Conservation (phyloP, 1,140 invertebrate species). For the Drosophila leontia region DNA sequence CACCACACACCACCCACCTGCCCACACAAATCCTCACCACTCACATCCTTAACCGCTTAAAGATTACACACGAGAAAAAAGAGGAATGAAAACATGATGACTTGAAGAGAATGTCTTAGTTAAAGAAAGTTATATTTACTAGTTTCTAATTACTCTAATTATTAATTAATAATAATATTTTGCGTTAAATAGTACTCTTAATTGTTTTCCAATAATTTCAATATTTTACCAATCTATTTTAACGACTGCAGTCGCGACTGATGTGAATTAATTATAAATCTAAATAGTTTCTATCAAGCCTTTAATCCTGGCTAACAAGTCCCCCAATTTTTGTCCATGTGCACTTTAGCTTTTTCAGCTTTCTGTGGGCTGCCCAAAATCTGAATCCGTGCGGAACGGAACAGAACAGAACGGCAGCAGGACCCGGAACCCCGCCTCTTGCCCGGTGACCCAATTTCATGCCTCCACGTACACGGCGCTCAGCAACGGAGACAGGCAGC, state of each 20-base stretch:
- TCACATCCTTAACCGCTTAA: slow-evolving; percentile 12
- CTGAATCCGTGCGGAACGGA: slow-evolving; percentile 33
- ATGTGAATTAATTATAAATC: background rate
- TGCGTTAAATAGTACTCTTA: too few species aligned
- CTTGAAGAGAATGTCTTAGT: background rate
- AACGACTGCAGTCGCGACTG: too few species aligned
- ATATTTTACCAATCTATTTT: too few species aligned
- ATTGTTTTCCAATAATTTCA: background rate
- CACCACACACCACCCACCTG: background rate
- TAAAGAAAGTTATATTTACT: background rate
- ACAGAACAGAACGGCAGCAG: slow-evolving; percentile 1
- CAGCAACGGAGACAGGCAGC: slow-evolving; percentile 39
- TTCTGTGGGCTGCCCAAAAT: slow-evolving; percentile 19
- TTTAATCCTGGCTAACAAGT: too few species aligned
- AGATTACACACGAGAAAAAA: slow-evolving; percentile 18
- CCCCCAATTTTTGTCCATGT: background rate
- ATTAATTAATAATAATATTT: background rate
- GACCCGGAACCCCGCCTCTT: slow-evolving; percentile 40
- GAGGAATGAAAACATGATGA: background rate
- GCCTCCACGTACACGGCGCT: slow-evolving; percentile 67
- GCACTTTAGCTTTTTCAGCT: background rate
- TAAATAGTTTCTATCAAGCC: background rate
- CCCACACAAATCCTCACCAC: slow-evolving; percentile 6
- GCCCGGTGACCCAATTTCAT: slow-evolving; percentile 68
- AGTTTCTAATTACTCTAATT: background rate